Evolutionary conservation across 1,140 invertebrate species (phyloP), one percentile per base, ranked within the genome.

Genomic region (Drosophila leontia): DNA sequence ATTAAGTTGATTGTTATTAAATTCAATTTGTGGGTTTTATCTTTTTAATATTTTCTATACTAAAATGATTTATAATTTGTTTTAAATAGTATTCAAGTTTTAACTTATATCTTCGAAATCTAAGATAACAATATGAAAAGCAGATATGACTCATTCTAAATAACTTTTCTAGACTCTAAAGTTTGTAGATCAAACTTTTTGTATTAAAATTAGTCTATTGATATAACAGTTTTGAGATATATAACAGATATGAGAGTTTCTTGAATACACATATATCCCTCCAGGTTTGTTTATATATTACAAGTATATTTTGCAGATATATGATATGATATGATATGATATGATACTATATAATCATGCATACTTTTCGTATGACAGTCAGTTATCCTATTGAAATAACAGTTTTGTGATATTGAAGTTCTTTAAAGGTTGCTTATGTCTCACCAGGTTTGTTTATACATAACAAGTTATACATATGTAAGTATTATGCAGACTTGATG

Each of bases 401-500:
- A 34, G n/a, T 3, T 51, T 17, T 17, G 2, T 17, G 3, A 35
- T 8, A 35, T 53, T 35, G 0, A 13, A 48, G 59, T 61, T 62
- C 59, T 51, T 29, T n/a, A 37, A 37, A 51, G 45, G 7, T 37
- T 6, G 45, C 32, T 37, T 61, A 55, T 23, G 19, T 41, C 17
- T 41, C 34, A 11, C 15, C 42, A 12, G 19, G 61, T 11, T 45
- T 67, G 44, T 37, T 37, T 34, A 68, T 23, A 53, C 51, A 44
- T 11, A 23, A 32, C 15, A 26, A 35, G n/a, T 47, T 75, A 44
- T 58, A 48, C 6, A 26, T 48, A 45, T 37, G 51, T 37, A 37
- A 37, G 53, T 55, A 58, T 51, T 67, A 65, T 57, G 41, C 55
- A 57, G 32, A 57, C 12, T 39, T 48, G 35, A 42, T 58, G 42